Base-by-base conservation (phyloP, 2,113 vertebrate species). In the Stegastes partitus region DNA sequence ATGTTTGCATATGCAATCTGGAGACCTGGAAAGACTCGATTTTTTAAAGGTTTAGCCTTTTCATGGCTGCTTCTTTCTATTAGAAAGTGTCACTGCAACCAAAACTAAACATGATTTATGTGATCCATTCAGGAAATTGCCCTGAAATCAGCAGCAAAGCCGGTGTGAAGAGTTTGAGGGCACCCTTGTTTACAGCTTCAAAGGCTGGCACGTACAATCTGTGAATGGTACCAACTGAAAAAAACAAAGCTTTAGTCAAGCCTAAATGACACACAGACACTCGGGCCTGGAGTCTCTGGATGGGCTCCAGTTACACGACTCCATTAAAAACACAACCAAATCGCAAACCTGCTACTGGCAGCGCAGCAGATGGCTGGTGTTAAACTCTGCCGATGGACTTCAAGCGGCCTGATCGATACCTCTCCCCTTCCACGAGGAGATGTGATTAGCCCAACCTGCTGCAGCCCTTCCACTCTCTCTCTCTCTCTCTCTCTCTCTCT, bases 371-470 rank as follows among this genome's bases (percentile, higher is more conserved):
- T 8, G 21, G 58, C 12, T 56, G 54, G 45, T 28, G 25, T 79
- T 79, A 58, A 39, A 70, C 74, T 74, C 44, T 49, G 21, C 34
- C 34, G 64, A 83, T 39, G 37, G 45, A 84, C 53, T 69, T 65
- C 12, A 70, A 39, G 23, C 5, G 2, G 31, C 2, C 15, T 0
- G 74, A 91, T 93, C 90, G 5, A 92, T 92, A 76, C 1, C 3
- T 6, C 39, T 54, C 42, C 42, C 71, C 59, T 61, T 83, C 53
- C 64, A 68, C 61, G 25, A 57, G 76, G 6, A 64, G 61, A 88
- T 57, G 68, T 3, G 39, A 86, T 87, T 87, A 84, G 64, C 23
- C 59, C 15, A 72, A 89, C 81, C 71, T 86, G 47, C 70, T 19
- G 57, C 64, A 19, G 15, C 69, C 21, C 67, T 68, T 50, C 53